Evolutionary conservation across 2,113 vertebrate species (phyloP).

Genomic region (Phalacrocorax aristotelis): DNA sequence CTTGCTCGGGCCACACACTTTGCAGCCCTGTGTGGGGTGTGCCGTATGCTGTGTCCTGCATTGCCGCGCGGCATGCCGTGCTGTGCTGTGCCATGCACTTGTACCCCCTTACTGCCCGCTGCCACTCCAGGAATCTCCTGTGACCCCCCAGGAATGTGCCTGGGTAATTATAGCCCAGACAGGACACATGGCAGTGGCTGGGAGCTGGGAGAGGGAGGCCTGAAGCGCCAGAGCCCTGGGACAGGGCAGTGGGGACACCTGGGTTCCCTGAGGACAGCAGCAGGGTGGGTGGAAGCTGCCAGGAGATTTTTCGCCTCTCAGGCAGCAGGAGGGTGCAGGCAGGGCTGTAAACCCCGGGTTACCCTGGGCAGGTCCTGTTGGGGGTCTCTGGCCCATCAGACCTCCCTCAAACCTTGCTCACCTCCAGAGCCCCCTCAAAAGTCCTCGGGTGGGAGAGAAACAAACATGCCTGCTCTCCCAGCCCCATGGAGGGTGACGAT

Average conservation of each 20-base stretch:
- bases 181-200: background rate
- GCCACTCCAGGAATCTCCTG: background rate
- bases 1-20: fast-evolving
- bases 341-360: fast-evolving
- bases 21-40: background rate
- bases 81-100: background rate
- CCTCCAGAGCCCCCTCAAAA: background rate
- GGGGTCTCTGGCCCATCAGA: too few species aligned
- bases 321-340: background rate
- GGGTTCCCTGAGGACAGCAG: background rate
- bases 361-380: background rate
- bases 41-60: background rate
- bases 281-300: background rate
- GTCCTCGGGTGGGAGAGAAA: background rate
- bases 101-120: conserved; percentile 21
- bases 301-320: background rate
- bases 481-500: background rate
- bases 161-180: background rate
- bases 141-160: conserved; percentile 42
- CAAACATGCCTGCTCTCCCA: too few species aligned
- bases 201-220: background rate
- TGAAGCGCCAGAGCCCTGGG: fast-evolving
- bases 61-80: background rate
- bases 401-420: background rate
- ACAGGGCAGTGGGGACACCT: background rate